phyloP scores from a whole-genome alignment of 2,113 vertebrate species.

The Burhinus bistriatus region DNA sequence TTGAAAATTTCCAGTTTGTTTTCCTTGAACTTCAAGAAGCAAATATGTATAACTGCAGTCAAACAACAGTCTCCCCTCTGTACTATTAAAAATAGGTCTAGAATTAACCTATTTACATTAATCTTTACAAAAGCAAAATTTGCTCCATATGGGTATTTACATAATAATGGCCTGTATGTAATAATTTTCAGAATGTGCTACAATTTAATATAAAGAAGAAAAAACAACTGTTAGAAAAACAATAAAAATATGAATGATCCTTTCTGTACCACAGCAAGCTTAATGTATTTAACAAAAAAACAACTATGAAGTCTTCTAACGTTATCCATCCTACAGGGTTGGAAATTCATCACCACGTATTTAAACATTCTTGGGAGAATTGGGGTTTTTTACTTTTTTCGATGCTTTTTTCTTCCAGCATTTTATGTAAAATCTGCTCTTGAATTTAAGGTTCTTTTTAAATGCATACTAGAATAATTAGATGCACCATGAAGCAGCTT shows the following conservation, averaged over 20 bases:
- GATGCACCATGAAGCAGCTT: slow-evolving; percentile 35
- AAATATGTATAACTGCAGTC: not conserved
- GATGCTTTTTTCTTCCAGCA: not conserved
- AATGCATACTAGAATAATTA: slow-evolving; percentile 37
- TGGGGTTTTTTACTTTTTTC: accelerated
- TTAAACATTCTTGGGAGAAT: not conserved
- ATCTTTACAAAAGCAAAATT: not conserved
- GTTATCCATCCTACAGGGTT: not conserved
- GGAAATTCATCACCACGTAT: not conserved
- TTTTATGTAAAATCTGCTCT: slow-evolving; percentile 32
- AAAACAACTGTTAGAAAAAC: not conserved
- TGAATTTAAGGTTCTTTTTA: not conserved
- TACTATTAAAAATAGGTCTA: not conserved
- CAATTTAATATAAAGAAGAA: not conserved
- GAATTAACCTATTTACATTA: not conserved
- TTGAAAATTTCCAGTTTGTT: not conserved
- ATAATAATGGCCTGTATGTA: not conserved
- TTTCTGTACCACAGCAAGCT: not conserved
- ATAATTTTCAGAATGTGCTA: not conserved
- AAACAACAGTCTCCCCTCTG: not conserved
- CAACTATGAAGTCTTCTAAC: not conserved
- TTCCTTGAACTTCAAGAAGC: not conserved
- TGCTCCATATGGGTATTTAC: accelerated
- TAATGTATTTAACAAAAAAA: not conserved
- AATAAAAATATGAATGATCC: not conserved